Percentiles rank a stretch among this genome's conserved stretches.
Conservation (phyloP, 2,113 vertebrate genomes). For the Anhinga anhinga region DNA sequence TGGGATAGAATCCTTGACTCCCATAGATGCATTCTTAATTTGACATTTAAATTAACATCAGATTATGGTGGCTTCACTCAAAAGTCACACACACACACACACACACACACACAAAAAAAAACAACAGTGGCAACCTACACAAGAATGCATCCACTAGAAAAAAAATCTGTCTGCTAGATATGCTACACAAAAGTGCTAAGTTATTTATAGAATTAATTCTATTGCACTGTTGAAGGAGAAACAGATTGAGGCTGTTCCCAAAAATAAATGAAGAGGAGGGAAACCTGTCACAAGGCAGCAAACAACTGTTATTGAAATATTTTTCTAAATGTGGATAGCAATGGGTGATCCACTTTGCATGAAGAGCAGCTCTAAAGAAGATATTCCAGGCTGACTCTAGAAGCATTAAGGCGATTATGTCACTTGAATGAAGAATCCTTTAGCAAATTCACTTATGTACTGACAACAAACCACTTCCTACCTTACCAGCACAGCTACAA, state of each 20-base stretch:
- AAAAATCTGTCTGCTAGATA: background rate
- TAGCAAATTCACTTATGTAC: background rate
- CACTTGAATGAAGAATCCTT: conserved; percentile 6
- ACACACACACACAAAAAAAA: no score
- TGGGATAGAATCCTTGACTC: conserved; percentile 19
- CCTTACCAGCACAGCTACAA: background rate
- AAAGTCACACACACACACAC: background rate
- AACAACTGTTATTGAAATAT: conserved; percentile 18
- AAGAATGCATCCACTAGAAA: background rate
- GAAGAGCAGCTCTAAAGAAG: background rate
- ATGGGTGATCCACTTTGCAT: background rate
- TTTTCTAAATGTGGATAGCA: background rate
- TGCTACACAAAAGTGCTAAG: background rate
- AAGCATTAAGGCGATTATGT: conserved; percentile 6
- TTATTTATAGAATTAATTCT: conserved; percentile 64
- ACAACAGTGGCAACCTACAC: background rate
- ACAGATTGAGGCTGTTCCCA: conserved; percentile 28
- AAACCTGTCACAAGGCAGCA: conserved; percentile 21
- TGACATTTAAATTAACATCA: conserved; percentile 63
- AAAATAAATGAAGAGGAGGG: conserved; percentile 36
- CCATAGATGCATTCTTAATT: conserved; percentile 51
- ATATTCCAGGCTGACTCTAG: background rate
- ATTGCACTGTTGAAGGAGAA: conserved; percentile 19
- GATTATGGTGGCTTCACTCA: conserved; percentile 20
- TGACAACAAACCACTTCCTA: background rate